A percentile compares a stretch with the other conserved stretches of the same genome.
phyloP scores from a whole-genome alignment of 92 coral and sea anemone genomes.

The Blastomussa wellsi region DNA sequence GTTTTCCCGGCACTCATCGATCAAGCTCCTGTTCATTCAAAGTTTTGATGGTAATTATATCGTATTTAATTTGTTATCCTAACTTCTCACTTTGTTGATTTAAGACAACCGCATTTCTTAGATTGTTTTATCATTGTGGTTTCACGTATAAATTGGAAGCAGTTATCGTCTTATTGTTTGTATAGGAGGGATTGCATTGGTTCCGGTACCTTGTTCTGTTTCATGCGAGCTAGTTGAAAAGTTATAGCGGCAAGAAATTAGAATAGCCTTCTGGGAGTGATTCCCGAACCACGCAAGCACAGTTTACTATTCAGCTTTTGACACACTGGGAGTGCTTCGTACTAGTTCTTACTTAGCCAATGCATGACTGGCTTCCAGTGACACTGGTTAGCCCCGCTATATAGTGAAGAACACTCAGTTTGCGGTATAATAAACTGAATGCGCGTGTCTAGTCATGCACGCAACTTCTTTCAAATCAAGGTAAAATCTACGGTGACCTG shows the following conservation, averaged over 20 bases:
- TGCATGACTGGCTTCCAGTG: background rate
- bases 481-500: background rate
- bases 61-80: too few relatives aligned
- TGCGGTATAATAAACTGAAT: background rate
- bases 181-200: background rate
- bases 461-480: background rate
- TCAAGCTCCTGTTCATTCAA: background rate
- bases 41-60: conserved; percentile 16
- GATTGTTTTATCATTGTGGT: background rate
- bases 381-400: background rate
- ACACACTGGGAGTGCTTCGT: too few relatives aligned
- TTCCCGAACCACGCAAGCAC: too few relatives aligned
- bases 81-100: conserved; percentile 6
- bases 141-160: background rate
- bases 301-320: too few relatives aligned
- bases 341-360: too few relatives aligned
- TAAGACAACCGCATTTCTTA: background rate
- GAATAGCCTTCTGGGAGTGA: too few relatives aligned
- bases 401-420: background rate
- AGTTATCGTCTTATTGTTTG: background rate
- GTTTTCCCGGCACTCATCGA: too few relatives aligned
- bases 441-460: background rate
- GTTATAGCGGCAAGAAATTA: too few relatives aligned
- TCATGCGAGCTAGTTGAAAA: background rate
- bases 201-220: background rate